Base-by-base conservation (phyloP, 2,888 invertebrate genomes). In the Thalpophila matura region DNA sequence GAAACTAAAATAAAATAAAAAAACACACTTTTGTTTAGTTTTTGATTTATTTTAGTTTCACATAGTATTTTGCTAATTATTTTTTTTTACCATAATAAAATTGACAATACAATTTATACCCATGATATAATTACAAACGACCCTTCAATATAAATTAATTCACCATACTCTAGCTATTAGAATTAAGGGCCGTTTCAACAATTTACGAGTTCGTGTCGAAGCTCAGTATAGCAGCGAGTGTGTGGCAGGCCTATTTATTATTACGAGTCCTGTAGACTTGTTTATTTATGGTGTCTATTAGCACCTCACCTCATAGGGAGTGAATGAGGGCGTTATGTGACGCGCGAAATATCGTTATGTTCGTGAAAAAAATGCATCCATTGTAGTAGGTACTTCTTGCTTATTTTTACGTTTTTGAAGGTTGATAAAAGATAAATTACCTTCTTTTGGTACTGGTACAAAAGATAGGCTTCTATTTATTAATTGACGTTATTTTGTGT, bases 221-320 rank as follows among this genome's bases (percentile, higher is more conserved):
- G 14, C 10, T 29, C 59, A 24, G 35, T 75, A 49, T 24, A 37
- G 22, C 18, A 14, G 27, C 12, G 12, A 45, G 38, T 62, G 37
- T 61, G 57, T 46, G 53, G 12, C 40, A 24, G 47, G 40, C 47
- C 45, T 67, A 51, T 55, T 27, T 5, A 42, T 27, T 5, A 42
- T 67, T 74, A 70, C 37, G 45, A 57, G 60, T 47, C 59, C 54
- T 65, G 62, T 72, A 69, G 65, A 70, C 53, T 50, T 59, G 35
- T 68, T 65, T 73, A 77, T 77, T 77, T 80, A 79, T 62, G 24
- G 37, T 35, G 29, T 51, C 73, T 59, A 71, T 79, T 77, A 74
- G 50, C 67, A 62, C 56, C 49, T 65, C n/a, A 35, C 49, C 38
- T 54, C 20, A 27, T 16, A 35, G 4, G 14, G 22, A 24, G 49